A percentile compares a stretch with the other conserved stretches of the same genome.
Evolutionary conservation across 53 echinoderm and acorn worm genomes (phyloP).

Genomic region (Antedon mediterranea): DNA sequence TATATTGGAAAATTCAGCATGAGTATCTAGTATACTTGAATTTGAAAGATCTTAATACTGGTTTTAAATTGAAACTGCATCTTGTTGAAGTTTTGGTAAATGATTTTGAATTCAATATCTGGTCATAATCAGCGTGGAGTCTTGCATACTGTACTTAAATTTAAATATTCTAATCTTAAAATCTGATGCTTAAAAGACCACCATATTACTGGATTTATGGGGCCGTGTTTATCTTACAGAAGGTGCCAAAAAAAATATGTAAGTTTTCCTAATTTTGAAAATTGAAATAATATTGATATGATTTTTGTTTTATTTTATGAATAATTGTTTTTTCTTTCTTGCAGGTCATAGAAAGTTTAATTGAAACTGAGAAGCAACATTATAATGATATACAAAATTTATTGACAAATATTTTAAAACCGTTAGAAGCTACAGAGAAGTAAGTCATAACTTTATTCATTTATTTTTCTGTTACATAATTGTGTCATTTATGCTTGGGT

Average conservation of each 20-base stretch:
- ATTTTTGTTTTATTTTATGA: not conserved
- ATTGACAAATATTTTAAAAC: constrained; percentile 63
- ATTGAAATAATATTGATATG: too few relatives aligned
- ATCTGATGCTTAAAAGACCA: too few relatives aligned
- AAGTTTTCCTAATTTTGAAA: not conserved
- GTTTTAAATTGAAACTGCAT: too few relatives aligned
- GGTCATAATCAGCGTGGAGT: too few relatives aligned
- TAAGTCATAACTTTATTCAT: constrained; percentile 28
- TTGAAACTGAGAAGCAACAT: constrained; percentile 72
- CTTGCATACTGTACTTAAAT: too few relatives aligned
- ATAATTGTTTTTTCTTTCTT: constrained; percentile 4
- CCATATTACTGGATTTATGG: not conserved
- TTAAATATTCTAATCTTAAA: too few relatives aligned
- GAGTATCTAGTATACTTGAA: too few relatives aligned
- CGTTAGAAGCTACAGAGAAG: constrained; percentile 70
- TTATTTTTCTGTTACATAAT: not conserved
- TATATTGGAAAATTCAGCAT: too few relatives aligned
- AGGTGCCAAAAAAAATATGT: not conserved
- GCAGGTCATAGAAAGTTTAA: constrained; percentile 84
- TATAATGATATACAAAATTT: constrained; percentile 57
- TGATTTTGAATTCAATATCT: too few relatives aligned
- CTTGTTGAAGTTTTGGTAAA: too few relatives aligned
- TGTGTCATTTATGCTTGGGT: not conserved
- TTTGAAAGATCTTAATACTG: too few relatives aligned
- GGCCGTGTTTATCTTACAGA: not conserved